Conservation (phyloP, 2,888 invertebrate genomes). For the Mantis religiosa region DNA sequence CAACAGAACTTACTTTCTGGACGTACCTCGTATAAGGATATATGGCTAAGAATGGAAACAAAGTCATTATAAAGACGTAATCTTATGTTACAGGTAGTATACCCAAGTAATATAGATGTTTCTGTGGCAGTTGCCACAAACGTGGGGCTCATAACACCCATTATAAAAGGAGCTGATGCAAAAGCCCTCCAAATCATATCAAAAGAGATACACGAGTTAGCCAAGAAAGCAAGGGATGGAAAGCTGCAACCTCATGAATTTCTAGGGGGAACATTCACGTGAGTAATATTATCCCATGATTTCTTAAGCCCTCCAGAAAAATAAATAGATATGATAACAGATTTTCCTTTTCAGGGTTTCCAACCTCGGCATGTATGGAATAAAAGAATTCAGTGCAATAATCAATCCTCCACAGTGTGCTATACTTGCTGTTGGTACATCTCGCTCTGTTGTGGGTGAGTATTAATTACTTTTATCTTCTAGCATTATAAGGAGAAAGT, state of each 20-base stretch:
- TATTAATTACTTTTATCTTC: not conserved
- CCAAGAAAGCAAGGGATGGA: conserved; percentile 55
- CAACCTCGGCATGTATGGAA: conserved; percentile 65
- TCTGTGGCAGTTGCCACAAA: conserved; percentile 63
- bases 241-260: conserved; percentile 65
- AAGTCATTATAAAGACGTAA: not conserved
- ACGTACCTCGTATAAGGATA: too few relatives aligned
- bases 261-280: conserved; percentile 34
- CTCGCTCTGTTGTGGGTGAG: not conserved
- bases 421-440: conserved; percentile 56
- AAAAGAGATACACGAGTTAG: conserved; percentile 49
- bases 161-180: conserved; percentile 53
- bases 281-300: not conserved
- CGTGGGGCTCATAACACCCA: conserved; percentile 61
- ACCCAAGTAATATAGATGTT: conserved; percentile 48
- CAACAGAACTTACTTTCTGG: too few relatives aligned
- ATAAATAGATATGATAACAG: not conserved
- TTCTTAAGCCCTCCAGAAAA: not conserved
- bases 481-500: too few relatives aligned
- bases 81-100: not conserved
- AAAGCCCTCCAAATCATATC: conserved; percentile 54
- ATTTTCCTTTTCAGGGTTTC: conserved; percentile 51
- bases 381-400: conserved; percentile 60
- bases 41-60: too few relatives aligned
- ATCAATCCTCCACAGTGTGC: conserved; percentile 65